A percentile compares a stretch with the other conserved stretches of the same genome.
phyloP scores from a whole-genome alignment of 2,113 vertebrate species.

The Nesogale talazaci region DNA sequence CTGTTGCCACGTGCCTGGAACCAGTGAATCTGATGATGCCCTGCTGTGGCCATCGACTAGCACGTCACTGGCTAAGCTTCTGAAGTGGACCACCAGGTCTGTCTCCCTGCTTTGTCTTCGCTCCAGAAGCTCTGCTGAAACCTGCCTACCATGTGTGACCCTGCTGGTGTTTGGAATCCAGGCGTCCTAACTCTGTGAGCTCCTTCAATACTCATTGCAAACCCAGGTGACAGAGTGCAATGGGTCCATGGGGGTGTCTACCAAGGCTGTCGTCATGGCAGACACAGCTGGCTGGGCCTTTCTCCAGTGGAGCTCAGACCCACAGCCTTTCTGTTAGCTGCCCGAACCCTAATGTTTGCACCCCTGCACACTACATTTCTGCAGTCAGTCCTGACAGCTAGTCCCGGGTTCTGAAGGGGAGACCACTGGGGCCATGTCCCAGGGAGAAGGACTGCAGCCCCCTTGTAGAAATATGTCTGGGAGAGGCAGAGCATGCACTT shows the following conservation, averaged over 20 bases:
- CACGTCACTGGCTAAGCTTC: background rate
- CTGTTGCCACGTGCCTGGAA: background rate
- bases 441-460: background rate
- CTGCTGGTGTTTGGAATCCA: background rate
- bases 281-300: background rate
- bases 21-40: background rate
- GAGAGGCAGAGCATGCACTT: fast-evolving
- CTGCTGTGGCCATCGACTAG: background rate
- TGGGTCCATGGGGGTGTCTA: background rate
- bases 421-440: background rate
- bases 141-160: background rate
- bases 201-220: background rate
- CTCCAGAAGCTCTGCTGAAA: background rate
- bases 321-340: background rate
- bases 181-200: background rate
- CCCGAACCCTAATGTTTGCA: background rate
- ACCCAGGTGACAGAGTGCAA: background rate
- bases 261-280: background rate
- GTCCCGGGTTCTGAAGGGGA: fast-evolving
- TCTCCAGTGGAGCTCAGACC: background rate
- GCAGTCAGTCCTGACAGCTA: background rate
- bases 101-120: background rate
- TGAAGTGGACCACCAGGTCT: background rate
- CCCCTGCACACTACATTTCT: background rate
- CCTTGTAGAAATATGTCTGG: background rate